Conservation (phyloP, 2,113 vertebrate genomes). For the Pteronura brasiliensis region DNA sequence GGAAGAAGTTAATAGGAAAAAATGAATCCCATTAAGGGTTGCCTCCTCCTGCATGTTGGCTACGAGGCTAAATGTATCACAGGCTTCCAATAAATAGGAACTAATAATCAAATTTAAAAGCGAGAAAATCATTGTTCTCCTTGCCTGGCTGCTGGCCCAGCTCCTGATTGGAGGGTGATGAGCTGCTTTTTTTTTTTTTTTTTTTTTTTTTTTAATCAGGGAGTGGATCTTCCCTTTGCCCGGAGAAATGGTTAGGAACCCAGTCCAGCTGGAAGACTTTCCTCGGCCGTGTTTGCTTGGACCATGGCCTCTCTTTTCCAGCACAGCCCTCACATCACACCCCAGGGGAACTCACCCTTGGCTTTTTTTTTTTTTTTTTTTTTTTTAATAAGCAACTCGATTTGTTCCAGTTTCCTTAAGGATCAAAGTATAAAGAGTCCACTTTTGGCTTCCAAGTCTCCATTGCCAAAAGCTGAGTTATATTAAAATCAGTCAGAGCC, state of each 20-base stretch:
- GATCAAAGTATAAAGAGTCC: conserved; percentile 26
- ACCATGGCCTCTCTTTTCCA: background rate
- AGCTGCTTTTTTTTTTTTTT: background rate
- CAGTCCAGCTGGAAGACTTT: conserved; percentile 55
- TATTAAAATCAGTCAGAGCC: background rate
- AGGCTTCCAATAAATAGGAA: conserved; percentile 66
- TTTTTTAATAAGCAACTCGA: conserved; percentile 54
- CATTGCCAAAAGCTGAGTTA: background rate
- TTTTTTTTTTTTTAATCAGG: background rate
- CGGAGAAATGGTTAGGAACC: background rate
- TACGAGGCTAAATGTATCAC: background rate
- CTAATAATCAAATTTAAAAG: conserved; percentile 62
- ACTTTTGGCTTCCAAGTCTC: background rate
- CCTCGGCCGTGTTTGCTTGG: conserved; percentile 29
- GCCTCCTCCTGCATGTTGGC: conserved; percentile 12
- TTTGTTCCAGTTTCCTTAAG: conserved; percentile 53
- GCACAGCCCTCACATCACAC: conserved; percentile 25
- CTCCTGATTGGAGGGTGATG: conserved; percentile 14
- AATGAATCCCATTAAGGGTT: conserved; percentile 33
- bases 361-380: background rate
- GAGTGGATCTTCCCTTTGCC: conserved; percentile 53
- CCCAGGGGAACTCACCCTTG: conserved; percentile 59
- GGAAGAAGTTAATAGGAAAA: conserved; percentile 49
- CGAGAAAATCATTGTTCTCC: conserved; percentile 58
- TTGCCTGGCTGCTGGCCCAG: conserved; percentile 47